Percentiles rank a stretch among this genome's conserved stretches.
Evolutionary conservation across 2,113 vertebrate species (phyloP).

Genomic region (Ginglymostoma cirratum): DNA sequence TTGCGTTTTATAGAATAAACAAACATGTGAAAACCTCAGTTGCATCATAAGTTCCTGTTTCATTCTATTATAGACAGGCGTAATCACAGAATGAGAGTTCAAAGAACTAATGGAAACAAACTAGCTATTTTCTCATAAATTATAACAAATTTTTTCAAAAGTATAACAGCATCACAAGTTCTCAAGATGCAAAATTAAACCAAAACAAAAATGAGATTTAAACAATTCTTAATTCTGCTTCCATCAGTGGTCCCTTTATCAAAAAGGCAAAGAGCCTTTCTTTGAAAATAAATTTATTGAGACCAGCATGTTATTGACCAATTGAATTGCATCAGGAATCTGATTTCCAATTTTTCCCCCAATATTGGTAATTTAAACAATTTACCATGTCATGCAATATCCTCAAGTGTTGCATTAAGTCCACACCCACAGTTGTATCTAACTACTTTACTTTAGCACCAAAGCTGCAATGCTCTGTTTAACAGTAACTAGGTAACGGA

Average conservation of each 20-base stretch:
- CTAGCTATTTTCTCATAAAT: neutral
- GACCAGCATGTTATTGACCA: neutral
- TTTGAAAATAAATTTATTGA: neutral
- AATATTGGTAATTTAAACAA: neutral
- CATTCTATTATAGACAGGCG: neutral
- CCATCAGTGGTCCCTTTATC: neutral
- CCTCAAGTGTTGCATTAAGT: neutral
- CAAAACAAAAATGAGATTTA: neutral
- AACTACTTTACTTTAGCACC: neutral
- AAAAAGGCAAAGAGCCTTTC: neutral
- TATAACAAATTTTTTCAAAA: neutral
- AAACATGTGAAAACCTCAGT: constrained; percentile 16
- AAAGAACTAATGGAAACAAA: neutral
- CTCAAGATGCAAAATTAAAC: neutral
- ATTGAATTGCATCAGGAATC: too few species aligned
- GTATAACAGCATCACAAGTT: neutral
- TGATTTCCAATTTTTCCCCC: neutral
- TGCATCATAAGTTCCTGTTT: neutral
- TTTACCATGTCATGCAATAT: neutral
- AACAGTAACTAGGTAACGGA: neutral
- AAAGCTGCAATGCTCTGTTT: neutral
- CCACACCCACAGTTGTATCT: neutral
- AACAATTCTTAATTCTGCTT: neutral
- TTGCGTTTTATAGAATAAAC: constrained; percentile 23
- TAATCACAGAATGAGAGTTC: neutral